Base-by-base conservation (phyloP, 1,140 invertebrate genomes). In the Drosophila suzukii region DNA sequence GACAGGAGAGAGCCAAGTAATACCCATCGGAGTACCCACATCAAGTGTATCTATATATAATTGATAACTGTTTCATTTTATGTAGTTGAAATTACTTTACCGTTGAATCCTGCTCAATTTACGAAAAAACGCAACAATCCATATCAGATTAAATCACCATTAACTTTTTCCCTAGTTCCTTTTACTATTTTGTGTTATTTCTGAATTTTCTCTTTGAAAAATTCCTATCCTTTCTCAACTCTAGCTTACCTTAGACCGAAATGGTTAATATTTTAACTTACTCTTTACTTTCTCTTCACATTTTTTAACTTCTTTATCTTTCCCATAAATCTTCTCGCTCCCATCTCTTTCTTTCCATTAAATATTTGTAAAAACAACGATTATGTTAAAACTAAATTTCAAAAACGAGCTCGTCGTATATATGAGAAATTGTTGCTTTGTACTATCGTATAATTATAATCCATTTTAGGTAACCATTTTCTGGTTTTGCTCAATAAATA, bases 1-100 rank as follows among this genome's bases (percentile, higher is more conserved):
- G 94, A 78, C 93, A 92, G 63, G 93, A 94, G 74, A 76, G 77
- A 38, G 85, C 57, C 54, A 89, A 75, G 55, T 91, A 63, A 81
- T 61, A 4, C 11, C 7, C 15, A 1, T 13, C 10, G 13, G 0
- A 49, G 8, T 30, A 32, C n/a, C 30, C 8, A 10, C 41, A 43
- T 36, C 20, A 6, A n/a, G 20, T 24, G 17, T 50, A 30, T 63
- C n/a, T 39, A n/a, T 54, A 30, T 41, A 8, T 17, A 34, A 36
- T 53, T 60, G 5, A 34, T 39, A 43, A 15, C 38, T 36, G n/a
- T 43, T 39, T 47, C 49, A 51, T 4, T 11, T 13, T 15, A 49
- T 17, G 36, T 66, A 75, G 73, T 30, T 30, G 20, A 41, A 41
- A 15, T 43, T 53, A 1, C 15, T 47, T 44, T 44, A 51, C 12